Base-by-base conservation (phyloP, 2,113 vertebrate species). In the Pseudopipra pipra region DNA sequence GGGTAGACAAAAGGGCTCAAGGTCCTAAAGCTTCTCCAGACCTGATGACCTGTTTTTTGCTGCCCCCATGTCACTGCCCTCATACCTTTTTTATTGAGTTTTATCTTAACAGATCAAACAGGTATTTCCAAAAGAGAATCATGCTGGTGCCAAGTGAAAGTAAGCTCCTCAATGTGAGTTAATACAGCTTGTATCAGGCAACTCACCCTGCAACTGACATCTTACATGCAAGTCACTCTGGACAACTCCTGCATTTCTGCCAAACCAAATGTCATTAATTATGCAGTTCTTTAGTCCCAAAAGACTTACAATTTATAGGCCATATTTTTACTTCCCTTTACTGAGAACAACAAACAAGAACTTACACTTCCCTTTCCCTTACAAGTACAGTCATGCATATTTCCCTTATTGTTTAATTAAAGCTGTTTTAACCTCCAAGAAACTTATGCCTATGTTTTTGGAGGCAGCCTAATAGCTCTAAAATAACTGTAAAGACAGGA, bases 261-360 rank as follows among this genome's bases (percentile, higher is more conserved):
- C 70, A 93, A 73, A 75, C 28, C 33, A 44, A 30, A 27, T 41
- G 18, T 47, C 35, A 67, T 37, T 70, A 70, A 76, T 85, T 59
- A 80, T 21, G 18, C 72, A 86, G 81, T 31, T 85, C 67, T 74
- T 75, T 66, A 44, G 59, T 90, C 75, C 68, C 83, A 65, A 33
- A 67, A 88, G 44, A 81, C 51, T 74, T 46, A 24, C 24, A 63
- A 39, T 76, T 51, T 65, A 74, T 11, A 47, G 35, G n/a, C 54
- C 79, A 31, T 61, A 59, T 85, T 89, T 88, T 75, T 47, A 90
- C 90, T 96, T 95, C 92, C 85, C 47, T 63, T 91, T 88, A 62
- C 39, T 19, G 52, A 81, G 33, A 90, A 31, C 20, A 89, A 85
- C 33, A 43, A 87, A 78, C n/a, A 51, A 77, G 44, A 88, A 79